Evolutionary conservation across 1,140 invertebrate species (phyloP).

Genomic region (Arion vulgaris): DNA sequence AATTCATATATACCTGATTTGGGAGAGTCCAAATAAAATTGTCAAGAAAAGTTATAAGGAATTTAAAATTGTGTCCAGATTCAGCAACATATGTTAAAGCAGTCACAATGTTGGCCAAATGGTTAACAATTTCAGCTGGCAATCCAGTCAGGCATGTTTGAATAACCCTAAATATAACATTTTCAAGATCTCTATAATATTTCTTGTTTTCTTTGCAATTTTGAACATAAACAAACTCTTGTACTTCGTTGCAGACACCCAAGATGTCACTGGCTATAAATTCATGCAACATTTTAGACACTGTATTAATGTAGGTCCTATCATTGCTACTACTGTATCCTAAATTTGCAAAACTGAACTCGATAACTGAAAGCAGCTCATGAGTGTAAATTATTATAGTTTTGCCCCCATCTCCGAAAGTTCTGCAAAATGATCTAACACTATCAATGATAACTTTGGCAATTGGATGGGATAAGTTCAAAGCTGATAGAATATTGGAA

Average conservation of each 20-base stretch:
- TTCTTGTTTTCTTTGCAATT: not conserved
- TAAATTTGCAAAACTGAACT: not conserved
- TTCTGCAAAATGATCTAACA: slow-evolving; percentile 28
- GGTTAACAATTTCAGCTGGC: not conserved
- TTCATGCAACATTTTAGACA: slow-evolving; percentile 8
- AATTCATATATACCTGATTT: not conserved
- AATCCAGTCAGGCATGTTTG: not conserved
- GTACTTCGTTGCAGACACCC: not conserved
- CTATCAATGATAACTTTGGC: slow-evolving; percentile 46
- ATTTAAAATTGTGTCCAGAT: not conserved
- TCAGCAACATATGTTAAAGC: not conserved
- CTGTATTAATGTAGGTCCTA: not conserved
- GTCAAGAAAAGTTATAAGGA: not conserved
- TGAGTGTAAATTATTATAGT: slow-evolving; percentile 54
- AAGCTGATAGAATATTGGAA: slow-evolving; percentile 46
- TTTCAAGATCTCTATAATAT: not conserved
- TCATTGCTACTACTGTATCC: not conserved
- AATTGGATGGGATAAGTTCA: slow-evolving; percentile 51
- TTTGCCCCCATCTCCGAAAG: slow-evolving; percentile 53
- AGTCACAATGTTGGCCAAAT: not conserved
- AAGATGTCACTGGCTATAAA: slow-evolving; percentile 12
- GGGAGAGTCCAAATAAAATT: slow-evolving; percentile 5
- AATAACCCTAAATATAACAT: not conserved
- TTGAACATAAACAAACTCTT: not conserved
- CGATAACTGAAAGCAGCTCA: slow-evolving; percentile 40